Conservation (phyloP, 37 sponge, comb jelly and placozoan species). For the Cliona cf. orientalis region DNA sequence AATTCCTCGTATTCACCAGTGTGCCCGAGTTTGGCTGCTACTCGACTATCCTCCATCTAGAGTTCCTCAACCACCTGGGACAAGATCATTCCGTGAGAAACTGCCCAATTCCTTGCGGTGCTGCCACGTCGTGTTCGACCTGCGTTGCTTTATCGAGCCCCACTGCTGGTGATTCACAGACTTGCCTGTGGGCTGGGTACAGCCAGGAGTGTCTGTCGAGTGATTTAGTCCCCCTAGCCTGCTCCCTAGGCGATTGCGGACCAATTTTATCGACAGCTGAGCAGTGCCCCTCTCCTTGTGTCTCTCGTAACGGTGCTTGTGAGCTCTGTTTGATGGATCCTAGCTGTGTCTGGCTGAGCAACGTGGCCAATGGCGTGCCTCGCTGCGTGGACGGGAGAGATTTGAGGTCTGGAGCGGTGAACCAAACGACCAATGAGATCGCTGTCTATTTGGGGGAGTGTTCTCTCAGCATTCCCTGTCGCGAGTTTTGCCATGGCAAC, state of each 20-base stretch:
- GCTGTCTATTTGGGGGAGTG: neutral
- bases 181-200: constrained; percentile 2
- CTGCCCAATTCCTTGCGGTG: neutral
- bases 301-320: neutral
- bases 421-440: neutral
- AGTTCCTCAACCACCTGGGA: neutral
- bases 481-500: constrained; percentile 11
- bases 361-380: neutral
- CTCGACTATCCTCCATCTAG: neutral
- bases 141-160: neutral
- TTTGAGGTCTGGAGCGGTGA: neutral
- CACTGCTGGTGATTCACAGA: neutral
- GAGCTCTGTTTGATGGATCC: neutral
- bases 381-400: neutral
- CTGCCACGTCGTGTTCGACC: neutral
- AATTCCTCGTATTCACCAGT: too few relatives aligned
- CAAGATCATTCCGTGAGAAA: neutral
- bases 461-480: constrained; percentile 9
- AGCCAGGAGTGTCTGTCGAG: neutral
- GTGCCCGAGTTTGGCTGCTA: neutral
- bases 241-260: constrained; percentile 8
- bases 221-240: neutral
- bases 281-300: neutral
- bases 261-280: neutral
- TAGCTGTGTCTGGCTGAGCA: neutral